Evolutionary conservation across 2,888 invertebrate species (phyloP).

Genomic region (Halictus ligatus): DNA sequence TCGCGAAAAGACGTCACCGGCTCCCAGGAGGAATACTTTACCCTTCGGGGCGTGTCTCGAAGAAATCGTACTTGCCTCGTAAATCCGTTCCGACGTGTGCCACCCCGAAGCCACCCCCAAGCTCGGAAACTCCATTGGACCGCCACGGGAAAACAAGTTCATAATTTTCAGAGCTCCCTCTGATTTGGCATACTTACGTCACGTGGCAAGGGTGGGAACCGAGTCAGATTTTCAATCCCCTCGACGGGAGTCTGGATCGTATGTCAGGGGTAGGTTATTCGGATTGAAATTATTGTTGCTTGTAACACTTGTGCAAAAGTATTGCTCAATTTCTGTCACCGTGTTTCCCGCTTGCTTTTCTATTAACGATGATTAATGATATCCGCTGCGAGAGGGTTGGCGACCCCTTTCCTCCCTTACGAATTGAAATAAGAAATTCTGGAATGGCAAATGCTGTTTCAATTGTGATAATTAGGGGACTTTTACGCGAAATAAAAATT

Average conservation of each 20-base stretch:
- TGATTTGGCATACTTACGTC: conserved; percentile 55
- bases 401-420: neutral
- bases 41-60: conserved; percentile 68
- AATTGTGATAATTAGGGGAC: neutral
- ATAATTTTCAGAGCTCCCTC: conserved; percentile 60
- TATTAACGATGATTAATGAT: neutral
- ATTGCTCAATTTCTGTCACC: neutral
- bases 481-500: no score
- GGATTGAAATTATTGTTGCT: neutral
- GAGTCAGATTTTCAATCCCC: neutral
- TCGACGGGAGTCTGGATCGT: neutral
- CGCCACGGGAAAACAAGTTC: conserved; percentile 64
- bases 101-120: conserved; percentile 33
- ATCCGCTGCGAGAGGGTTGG: neutral
- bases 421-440: neutral
- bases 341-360: neutral
- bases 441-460: neutral
- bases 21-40: conserved; percentile 66
- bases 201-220: neutral
- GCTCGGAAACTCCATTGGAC: conserved; percentile 35
- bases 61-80: conserved; percentile 65
- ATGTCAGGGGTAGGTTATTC: neutral
- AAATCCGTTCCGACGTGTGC: conserved; percentile 68
- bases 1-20: conserved; percentile 39
- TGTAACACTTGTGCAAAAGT: neutral